Evolutionary conservation across 1,140 invertebrate genomes (phyloP), one percentile per base, ranked within the genome.

Genomic region (Bombus confusus): DNA sequence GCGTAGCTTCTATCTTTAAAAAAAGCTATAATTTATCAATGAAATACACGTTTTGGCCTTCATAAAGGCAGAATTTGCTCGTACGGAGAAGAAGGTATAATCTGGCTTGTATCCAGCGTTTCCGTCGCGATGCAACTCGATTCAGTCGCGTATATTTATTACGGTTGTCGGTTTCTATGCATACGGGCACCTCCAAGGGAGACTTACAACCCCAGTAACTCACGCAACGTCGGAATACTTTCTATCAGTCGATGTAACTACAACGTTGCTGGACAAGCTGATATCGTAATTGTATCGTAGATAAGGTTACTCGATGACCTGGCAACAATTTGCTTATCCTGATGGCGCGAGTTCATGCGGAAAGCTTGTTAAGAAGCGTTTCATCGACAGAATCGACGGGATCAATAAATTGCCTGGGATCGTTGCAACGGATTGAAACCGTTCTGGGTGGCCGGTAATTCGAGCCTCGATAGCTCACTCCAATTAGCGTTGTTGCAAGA

Each of bases 131-230:
- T 83, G 83, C 83, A 87, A 87, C 89, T 90, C 76, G 76, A 85
- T 75, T 82, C 84, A 73, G 73, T 31, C 64, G 64, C 43, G 83
- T 72, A 74, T 87, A 90, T 90, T 90, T 90, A 90, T 90, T 66
- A 76, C 88, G 34, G 69, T 73, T 79, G 86, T 78, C 76, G 82
- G 37, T 86, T 68, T 88, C 88, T 88, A 87, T 90, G 79, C 83
- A 62, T 47, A 25, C 62, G 52, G 37, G n/a, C 83, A 80, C 69
- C 52, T 81, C 75, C 57, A 41, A 47, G 28, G 76, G 71, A 87
- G 85, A 90, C 80, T 90, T 90, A 90, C 78, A 86, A 74, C 77
- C 71, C 37, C 83, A 83, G 83, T 86, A 90, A 90, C 43, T 90
- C 83, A 90, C 74, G 68, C 62, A 59, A 84, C 31, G 73, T 22